A percentile compares a stretch with the other conserved stretches of the same genome.
Evolutionary conservation across 2,888 invertebrate species (phyloP).

Genomic region (Liposcelis brunnea): DNA sequence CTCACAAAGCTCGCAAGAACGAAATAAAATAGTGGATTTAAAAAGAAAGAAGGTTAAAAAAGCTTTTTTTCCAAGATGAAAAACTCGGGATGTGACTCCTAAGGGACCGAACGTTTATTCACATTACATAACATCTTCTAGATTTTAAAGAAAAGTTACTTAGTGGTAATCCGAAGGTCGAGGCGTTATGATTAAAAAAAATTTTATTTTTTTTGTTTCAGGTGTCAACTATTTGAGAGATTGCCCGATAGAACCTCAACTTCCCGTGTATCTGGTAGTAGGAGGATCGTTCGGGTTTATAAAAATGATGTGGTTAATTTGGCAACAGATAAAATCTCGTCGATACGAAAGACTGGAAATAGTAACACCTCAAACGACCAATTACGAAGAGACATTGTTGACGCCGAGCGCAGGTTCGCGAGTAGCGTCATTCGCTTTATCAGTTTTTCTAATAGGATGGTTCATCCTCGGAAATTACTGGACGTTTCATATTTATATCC

Average conservation of each 20-base stretch:
- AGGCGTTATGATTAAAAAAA: too few species aligned
- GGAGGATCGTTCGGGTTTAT: conserved; percentile 58
- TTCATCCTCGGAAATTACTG: conserved; percentile 64
- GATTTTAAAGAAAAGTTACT: conserved; percentile 3
- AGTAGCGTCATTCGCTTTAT: conserved; percentile 46
- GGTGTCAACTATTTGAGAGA: conserved; percentile 64
- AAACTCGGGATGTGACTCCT: too few species aligned
- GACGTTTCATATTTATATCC: conserved; percentile 60
- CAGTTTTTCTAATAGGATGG: conserved; percentile 53
- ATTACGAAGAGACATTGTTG: conserved; percentile 21
- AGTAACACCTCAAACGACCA: conserved; percentile 21
- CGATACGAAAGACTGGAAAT: conserved; percentile 27
- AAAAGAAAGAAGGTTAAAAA: too few species aligned
- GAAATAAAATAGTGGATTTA: too few species aligned
- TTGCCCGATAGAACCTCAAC: conserved; percentile 57
- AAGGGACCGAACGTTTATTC: too few species aligned
- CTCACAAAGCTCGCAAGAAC: too few species aligned
- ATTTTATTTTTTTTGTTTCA: conserved; percentile 29
- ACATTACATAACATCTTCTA: neutral
- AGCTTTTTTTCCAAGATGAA: too few species aligned
- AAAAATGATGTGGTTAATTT: conserved; percentile 48
- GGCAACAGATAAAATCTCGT: conserved; percentile 44
- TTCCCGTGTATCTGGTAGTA: conserved; percentile 71
- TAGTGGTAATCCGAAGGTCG: neutral
- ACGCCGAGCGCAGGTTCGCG: conserved; percentile 34